Percentiles rank a stretch among this genome's conserved stretches.
Conservation (phyloP, 2,888 invertebrate genomes). For the Germaria angustata region DNA sequence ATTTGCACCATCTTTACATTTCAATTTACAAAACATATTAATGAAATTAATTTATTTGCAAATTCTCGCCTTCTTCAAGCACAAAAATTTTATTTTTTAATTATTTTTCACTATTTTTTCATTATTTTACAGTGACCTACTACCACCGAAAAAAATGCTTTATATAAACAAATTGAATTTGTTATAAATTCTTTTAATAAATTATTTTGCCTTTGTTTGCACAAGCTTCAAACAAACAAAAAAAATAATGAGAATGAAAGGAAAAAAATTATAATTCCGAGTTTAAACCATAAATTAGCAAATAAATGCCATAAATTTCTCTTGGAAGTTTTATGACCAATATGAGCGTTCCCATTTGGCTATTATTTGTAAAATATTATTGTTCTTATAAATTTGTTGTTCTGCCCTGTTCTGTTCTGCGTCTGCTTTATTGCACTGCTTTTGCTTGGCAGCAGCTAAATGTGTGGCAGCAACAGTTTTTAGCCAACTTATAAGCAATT, state of each 20-base stretch:
- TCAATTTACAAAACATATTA: not conserved
- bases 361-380: conserved; percentile 29
- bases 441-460: not conserved
- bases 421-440: not conserved
- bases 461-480: not conserved
- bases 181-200: not conserved
- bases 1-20: too few species aligned
- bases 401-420: not conserved
- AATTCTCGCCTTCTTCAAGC: not conserved
- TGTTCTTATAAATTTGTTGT: not conserved
- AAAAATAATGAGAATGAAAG: not conserved
- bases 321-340: conserved; percentile 10
- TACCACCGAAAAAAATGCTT: conserved; percentile 1
- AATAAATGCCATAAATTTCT: conserved; percentile 41
- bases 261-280: not conserved
- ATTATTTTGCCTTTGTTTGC: not conserved
- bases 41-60: not conserved
- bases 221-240: not conserved
- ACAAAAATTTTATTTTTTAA: not conserved
- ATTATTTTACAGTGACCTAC: not conserved
- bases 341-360: conserved; percentile 38
- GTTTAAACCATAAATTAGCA: conserved; percentile 11
- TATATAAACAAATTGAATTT: not conserved
- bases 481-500: conserved; percentile 20
- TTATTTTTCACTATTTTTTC: not conserved